phyloP scores from a whole-genome alignment of 1,140 invertebrate species.

The Drosophila arizonae region DNA sequence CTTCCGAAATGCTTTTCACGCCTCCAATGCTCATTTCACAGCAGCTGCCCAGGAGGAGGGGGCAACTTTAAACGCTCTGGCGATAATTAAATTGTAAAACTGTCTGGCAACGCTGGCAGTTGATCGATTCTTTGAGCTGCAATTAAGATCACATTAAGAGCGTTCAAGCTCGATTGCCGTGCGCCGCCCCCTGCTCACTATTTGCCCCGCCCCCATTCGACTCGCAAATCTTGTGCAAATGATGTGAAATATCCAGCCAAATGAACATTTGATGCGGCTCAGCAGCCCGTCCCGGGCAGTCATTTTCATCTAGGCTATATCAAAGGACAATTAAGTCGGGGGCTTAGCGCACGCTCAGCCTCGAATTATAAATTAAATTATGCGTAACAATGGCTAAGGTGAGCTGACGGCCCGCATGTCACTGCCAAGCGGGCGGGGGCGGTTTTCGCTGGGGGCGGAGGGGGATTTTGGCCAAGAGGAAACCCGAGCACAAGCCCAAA shows the following conservation, averaged over 20 bases:
- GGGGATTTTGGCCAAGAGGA: background rate
- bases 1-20: constrained; percentile 58
- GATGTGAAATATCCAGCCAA: constrained; percentile 3
- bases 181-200: background rate
- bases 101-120: background rate
- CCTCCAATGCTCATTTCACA: constrained; percentile 25
- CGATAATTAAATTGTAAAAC: constrained; percentile 43
- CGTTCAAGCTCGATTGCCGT: background rate
- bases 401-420: background rate
- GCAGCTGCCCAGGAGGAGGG: background rate
- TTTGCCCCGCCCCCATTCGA: background rate
- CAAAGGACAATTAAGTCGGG: constrained; percentile 11
- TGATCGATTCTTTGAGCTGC: constrained; percentile 9
- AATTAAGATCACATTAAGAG: constrained; percentile 7
- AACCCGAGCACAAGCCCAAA: constrained; percentile 28
- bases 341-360: background rate
- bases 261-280: constrained; percentile 3
- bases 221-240: constrained; percentile 5
- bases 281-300: background rate
- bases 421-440: background rate
- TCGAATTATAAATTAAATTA: constrained; percentile 36
- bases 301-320: constrained; percentile 13
- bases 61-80: background rate
- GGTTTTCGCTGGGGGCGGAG: no score
- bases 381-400: constrained; percentile 8